Base-by-base conservation (phyloP, 2,888 invertebrate species). In the Meiosimyza decipiens region DNA sequence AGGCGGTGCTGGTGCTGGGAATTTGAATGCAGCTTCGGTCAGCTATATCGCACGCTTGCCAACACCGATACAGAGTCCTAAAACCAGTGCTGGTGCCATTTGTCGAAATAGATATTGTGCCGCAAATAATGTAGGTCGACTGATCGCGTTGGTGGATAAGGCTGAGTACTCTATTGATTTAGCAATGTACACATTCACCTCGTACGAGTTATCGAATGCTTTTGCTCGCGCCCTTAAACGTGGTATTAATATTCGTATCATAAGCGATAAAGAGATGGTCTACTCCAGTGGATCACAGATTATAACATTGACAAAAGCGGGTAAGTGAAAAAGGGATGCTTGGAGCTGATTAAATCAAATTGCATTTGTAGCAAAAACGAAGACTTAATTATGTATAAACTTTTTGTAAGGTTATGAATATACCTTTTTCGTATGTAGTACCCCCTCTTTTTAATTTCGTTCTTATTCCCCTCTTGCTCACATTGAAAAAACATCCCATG, bases 151-250 rank as follows among this genome's bases (percentile, higher is more conserved):
- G 11, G 80, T 86, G 12, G 79, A 86, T 65, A 68, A 76, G 28
- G 82, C 85, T 0, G 74, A 80, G 59, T 80, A 82, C 73, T 79
- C 79, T 13, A 82, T 86, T 13, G 86, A 86, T 72, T 66, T 84
- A n/a, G 82, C 84, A 9, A 84, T 86, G 73, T 86, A 85, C 51
- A 83, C 82, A 3, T 82, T 86, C 54, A 83, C 84, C 1, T 77
- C 80, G 5, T 1, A 57, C 2, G 75, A 77, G 5, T 13, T 85
- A 2, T 72, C 74, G 50, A 50, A 74, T 0, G 81, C 83, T 0
- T 65, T 86, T 0, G 18, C 71, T 16, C 79, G 79, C 7, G 85
- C 85, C 0, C 13, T 80, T 3, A 60, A 73, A 6, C 82, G 85
- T 1, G 82, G 83, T 59, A 79, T 86, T 1, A 51, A 57, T 1